A percentile compares a stretch with the other conserved stretches of the same genome.
Conservation (phyloP, 2,113 vertebrate species). For the Harpagus bidentatus region DNA sequence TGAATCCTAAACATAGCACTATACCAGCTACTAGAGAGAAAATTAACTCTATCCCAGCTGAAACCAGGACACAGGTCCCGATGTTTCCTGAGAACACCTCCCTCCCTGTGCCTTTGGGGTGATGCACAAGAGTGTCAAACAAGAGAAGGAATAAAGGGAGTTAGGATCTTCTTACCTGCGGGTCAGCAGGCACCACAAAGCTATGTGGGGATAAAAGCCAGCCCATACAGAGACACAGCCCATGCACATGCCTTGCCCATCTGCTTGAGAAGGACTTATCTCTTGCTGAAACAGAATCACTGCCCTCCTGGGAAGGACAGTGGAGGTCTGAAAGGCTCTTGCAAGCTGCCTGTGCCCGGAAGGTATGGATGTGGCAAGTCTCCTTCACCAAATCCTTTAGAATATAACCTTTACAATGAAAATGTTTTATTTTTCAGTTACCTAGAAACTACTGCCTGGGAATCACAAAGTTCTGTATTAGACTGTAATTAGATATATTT, state of each 20-base stretch:
- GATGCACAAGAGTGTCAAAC: background rate
- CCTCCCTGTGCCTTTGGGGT: background rate
- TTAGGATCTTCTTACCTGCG: fast-evolving
- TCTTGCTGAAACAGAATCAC: background rate
- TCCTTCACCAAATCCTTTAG: background rate
- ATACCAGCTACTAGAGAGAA: too few species aligned
- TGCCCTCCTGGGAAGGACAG: background rate
- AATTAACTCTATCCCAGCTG: too few species aligned
- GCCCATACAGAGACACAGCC: background rate
- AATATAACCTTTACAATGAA: background rate
- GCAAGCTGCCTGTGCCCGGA: fast-evolving
- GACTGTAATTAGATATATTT: background rate
- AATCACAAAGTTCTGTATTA: background rate
- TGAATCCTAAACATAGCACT: too few species aligned
- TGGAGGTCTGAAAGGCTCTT: background rate
- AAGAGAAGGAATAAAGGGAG: background rate
- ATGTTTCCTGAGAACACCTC: background rate
- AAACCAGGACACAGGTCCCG: background rate
- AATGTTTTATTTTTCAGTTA: background rate
- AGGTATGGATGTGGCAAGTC: background rate
- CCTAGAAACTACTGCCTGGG: background rate
- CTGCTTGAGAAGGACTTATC: background rate
- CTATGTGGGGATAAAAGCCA: background rate
- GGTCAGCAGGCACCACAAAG: background rate
- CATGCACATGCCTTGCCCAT: background rate